Conservation (phyloP, 1,140 invertebrate genomes). For the Leptinotarsa texana region DNA sequence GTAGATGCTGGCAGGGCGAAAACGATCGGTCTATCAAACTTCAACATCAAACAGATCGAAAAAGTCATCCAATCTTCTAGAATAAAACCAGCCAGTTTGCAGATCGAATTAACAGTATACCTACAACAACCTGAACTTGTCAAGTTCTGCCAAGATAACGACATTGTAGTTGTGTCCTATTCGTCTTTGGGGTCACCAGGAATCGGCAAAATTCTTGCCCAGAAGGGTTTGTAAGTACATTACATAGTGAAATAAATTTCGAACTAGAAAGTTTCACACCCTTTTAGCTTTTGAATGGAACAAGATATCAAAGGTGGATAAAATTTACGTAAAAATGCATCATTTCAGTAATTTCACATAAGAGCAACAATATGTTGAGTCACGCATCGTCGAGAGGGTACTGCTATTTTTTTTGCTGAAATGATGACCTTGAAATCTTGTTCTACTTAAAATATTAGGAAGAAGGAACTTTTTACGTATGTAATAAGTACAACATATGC, state of each 20-base stretch:
- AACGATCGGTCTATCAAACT: constrained; percentile 78
- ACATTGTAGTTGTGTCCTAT: constrained; percentile 80
- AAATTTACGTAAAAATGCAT: too few relatives aligned
- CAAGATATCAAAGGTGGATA: too few relatives aligned
- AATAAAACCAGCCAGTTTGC: constrained; percentile 71
- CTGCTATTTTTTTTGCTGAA: too few relatives aligned
- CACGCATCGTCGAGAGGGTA: too few relatives aligned
- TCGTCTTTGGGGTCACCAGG: constrained; percentile 77
- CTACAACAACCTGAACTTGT: constrained; percentile 77
- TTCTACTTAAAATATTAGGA: too few relatives aligned
- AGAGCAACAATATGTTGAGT: too few relatives aligned
- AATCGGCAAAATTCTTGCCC: constrained; percentile 45
- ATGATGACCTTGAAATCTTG: too few relatives aligned
- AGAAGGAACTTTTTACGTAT: too few relatives aligned
- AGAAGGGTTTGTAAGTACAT: constrained; percentile 34
- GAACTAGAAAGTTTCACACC: too few relatives aligned
- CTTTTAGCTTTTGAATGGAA: too few relatives aligned
- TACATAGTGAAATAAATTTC: constrained; percentile 32
- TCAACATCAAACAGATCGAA: constrained; percentile 70
- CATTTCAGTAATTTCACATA: too few relatives aligned
- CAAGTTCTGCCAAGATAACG: constrained; percentile 69
- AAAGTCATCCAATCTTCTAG: constrained; percentile 65
- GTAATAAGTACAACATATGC: too few relatives aligned
- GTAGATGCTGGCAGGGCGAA: constrained; percentile 64
- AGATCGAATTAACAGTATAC: constrained; percentile 81